A percentile compares a stretch with the other conserved stretches of the same genome.
Evolutionary conservation across 2,888 invertebrate genomes (phyloP).

Genomic region (Mylabris sibirica): DNA sequence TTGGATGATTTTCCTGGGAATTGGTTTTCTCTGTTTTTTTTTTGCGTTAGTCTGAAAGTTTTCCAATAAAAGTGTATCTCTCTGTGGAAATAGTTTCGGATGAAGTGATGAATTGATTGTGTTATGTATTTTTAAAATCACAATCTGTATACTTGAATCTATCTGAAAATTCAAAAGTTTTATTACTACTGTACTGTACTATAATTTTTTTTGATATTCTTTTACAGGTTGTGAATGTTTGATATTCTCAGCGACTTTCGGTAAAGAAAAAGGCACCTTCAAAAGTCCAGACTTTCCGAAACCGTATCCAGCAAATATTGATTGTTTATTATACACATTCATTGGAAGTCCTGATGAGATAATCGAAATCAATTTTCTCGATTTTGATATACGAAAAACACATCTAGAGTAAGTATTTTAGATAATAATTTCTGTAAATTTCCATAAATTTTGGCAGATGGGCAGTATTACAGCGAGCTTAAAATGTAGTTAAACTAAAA

Average conservation of each 20-base stretch:
- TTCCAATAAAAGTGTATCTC: background rate
- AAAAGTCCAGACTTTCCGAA: conserved; percentile 85
- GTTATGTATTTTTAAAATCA: background rate
- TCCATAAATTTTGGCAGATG: too few relatives aligned
- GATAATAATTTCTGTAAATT: background rate
- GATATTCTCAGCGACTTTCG: conserved; percentile 80
- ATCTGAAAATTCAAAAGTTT: background rate
- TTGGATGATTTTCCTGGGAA: background rate
- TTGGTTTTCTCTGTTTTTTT: background rate
- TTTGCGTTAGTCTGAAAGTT: background rate
- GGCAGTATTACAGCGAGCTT: background rate
- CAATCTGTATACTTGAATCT: conserved; percentile 4
- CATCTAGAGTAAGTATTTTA: conserved; percentile 70
- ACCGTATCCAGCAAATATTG: conserved; percentile 75
- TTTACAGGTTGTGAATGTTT: conserved; percentile 82
- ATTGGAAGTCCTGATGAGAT: conserved; percentile 80
- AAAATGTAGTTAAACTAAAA: background rate
- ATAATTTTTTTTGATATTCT: conserved; percentile 13
- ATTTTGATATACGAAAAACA: conserved; percentile 77
- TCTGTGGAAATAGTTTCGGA: background rate
- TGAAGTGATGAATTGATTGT: conserved; percentile 5
- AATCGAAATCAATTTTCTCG: conserved; percentile 80
- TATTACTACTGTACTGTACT: too few relatives aligned
- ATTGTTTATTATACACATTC: conserved; percentile 87
- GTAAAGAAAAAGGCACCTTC: conserved; percentile 81